Conservation (phyloP, 2,888 invertebrate species). For the Caenorhabditis japonica region DNA sequence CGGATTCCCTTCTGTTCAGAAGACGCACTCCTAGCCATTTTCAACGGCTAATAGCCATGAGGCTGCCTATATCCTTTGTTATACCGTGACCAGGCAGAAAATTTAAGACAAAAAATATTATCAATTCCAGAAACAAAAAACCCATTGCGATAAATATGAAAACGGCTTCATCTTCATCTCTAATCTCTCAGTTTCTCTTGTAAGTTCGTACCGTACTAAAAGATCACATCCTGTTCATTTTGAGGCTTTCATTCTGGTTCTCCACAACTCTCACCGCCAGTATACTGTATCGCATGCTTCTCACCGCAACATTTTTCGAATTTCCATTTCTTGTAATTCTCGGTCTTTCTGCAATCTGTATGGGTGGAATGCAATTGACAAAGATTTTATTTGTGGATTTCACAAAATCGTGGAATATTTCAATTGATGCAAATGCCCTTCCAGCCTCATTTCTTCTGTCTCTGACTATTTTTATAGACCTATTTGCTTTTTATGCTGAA, state of each 20-base stretch:
- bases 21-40: too few relatives aligned
- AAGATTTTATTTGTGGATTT: conserved; percentile 17
- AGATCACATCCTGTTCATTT: too few relatives aligned
- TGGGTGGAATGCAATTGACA: conserved; percentile 16
- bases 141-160: too few relatives aligned
- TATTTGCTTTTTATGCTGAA: conserved; percentile 25
- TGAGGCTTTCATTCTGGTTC: conserved; percentile 26
- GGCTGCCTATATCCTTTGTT: too few relatives aligned
- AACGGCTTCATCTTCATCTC: conserved; percentile 8
- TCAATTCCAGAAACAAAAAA: too few relatives aligned
- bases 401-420: conserved; percentile 17
- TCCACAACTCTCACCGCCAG: conserved; percentile 20
- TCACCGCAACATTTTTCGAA: conserved; percentile 31
- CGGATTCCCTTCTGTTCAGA: too few relatives aligned
- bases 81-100: too few relatives aligned
- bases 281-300: conserved; percentile 32
- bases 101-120: too few relatives aligned
- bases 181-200: conserved; percentile 17
- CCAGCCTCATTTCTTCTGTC: conserved; percentile 21
- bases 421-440: conserved; percentile 25
- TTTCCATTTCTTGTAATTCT: conserved; percentile 31
- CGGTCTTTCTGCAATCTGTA: conserved; percentile 11
- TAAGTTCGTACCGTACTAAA: too few relatives aligned
- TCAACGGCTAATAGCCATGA: too few relatives aligned
- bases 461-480: conserved; percentile 11